phyloP scores from a whole-genome alignment of 2,888 invertebrate genomes.

The Agonum fuliginosum region DNA sequence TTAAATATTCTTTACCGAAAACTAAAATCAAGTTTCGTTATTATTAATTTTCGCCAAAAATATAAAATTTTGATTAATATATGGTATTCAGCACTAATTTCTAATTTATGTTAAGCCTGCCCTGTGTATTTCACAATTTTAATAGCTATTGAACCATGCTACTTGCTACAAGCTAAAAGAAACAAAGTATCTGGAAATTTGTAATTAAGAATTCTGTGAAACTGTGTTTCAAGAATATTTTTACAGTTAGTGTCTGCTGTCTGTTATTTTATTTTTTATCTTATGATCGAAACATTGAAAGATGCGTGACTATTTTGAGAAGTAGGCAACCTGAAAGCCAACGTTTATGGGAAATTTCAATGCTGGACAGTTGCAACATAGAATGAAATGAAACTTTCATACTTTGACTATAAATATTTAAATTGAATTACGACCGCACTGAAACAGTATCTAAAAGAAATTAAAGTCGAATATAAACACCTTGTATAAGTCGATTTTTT shows the following conservation, averaged over 20 bases:
- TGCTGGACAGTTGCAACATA: neutral
- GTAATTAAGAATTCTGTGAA: constrained; percentile 11
- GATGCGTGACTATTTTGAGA: neutral
- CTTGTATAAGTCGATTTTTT: too few species aligned
- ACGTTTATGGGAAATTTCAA: constrained; percentile 41
- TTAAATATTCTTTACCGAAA: too few species aligned
- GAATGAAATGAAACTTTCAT: too few species aligned
- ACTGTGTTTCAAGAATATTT: neutral
- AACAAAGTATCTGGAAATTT: neutral
- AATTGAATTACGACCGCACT: too few species aligned
- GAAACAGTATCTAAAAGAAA: too few species aligned
- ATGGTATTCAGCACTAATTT: too few species aligned
- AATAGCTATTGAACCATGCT: constrained; percentile 1
- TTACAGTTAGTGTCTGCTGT: neutral
- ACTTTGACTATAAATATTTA: too few species aligned
- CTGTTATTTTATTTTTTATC: neutral
- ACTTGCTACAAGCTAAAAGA: constrained; percentile 3
- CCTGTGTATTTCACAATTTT: constrained; percentile 12
- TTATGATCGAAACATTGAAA: neutral
- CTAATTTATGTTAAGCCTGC: neutral
- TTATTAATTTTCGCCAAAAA: too few species aligned
- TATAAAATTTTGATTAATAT: too few species aligned
- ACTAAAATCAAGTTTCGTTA: too few species aligned
- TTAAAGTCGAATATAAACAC: too few species aligned
- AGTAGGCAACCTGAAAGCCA: constrained; percentile 30